Conservation (phyloP, 2,113 vertebrate genomes). For the Xenopus tropicalis region UCB_Xtro_10.0 CM004448.2:52259001-52259500, state of each 20-base stretch:
- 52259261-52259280: slow-evolving; percentile 50
- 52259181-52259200: slow-evolving; percentile 54
- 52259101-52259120: slow-evolving; percentile 52
- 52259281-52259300: slow-evolving; percentile 52
- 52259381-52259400: slow-evolving; percentile 78
- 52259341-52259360: slow-evolving; percentile 93
- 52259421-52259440: too few relatives aligned
- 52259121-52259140: slow-evolving; percentile 55
- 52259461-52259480: too few relatives aligned
- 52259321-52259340: slow-evolving; percentile 96
- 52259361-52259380: slow-evolving; percentile 93
- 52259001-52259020: too few relatives aligned
- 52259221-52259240: slow-evolving; percentile 49
- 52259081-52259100: slow-evolving; percentile 48
- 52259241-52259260: slow-evolving; percentile 56
- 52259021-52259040: too few relatives aligned
- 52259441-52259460: too few relatives aligned
- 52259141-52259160: slow-evolving; percentile 52
- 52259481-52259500: too few relatives aligned
- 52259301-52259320: slow-evolving; percentile 82
- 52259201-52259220: slow-evolving; percentile 55
- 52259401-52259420: neutral
- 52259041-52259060: neutral
- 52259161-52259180: slow-evolving; percentile 52
- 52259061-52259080: slow-evolving; percentile 44